Conservation (phyloP, 2,113 vertebrate species). For the Panthera uncia region DNA sequence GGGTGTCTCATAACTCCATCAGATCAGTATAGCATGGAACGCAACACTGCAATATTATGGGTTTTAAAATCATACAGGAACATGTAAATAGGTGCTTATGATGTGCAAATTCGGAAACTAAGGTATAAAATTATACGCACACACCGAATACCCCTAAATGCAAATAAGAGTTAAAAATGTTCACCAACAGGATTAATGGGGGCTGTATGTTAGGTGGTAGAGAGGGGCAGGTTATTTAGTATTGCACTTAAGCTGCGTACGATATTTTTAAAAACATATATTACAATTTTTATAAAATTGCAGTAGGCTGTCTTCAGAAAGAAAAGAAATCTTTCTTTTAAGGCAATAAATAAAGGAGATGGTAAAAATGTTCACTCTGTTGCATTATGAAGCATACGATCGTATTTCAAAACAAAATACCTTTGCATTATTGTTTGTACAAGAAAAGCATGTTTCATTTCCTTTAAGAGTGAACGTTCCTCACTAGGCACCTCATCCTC, state of each 20-base stretch:
- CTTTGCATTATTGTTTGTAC: background rate
- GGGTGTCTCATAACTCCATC: background rate
- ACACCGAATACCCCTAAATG: background rate
- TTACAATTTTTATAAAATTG: background rate
- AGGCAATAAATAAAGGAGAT: background rate
- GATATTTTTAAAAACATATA: background rate
- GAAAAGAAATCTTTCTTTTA: background rate
- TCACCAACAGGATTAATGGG: background rate
- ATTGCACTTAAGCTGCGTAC: background rate
- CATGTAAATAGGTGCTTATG: background rate
- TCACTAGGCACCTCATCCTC: accelerated
- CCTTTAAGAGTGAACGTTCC: background rate
- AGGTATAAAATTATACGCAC: background rate
- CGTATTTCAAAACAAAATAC: background rate
- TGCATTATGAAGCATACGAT: background rate
- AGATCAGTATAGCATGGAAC: accelerated
- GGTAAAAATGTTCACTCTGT: background rate
- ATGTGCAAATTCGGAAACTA: background rate
- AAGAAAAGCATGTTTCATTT: background rate
- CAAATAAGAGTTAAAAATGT: background rate
- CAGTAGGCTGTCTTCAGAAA: background rate
- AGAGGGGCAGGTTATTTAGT: background rate
- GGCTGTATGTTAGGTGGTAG: background rate
- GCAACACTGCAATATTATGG: background rate
- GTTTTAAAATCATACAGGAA: background rate